These are phyloP conservation scores for Drosophila murphyi DNA, from an alignment of 1,140 invertebrate genomes.

Conservation along the genomic window DNA sequence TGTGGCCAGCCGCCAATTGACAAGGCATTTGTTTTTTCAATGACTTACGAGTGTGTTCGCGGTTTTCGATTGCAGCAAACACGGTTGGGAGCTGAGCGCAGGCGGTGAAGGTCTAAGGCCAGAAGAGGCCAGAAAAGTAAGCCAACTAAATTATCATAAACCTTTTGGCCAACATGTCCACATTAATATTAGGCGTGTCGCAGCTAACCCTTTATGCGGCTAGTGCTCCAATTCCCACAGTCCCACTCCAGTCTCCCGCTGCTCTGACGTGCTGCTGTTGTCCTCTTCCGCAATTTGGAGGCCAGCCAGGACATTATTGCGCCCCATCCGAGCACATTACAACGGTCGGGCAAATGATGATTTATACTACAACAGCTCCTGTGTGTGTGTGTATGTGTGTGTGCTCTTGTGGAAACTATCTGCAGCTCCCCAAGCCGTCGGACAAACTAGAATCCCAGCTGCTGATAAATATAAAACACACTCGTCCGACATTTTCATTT, in stretches of 20 bases:
- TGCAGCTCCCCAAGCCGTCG: constrained; percentile 16
- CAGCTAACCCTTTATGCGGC: neutral
- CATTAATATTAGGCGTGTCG: constrained; percentile 17
- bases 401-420: no score
- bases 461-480: constrained; percentile 28
- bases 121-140: no score
- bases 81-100: neutral
- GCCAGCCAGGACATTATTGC: constrained; percentile 50
- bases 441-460: neutral
- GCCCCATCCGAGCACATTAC: constrained; percentile 46
- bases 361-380: constrained; percentile 48
- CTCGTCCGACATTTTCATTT: constrained; percentile 20
- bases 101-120: neutral
- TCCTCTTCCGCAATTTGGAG: neutral
- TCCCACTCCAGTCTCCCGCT: neutral
- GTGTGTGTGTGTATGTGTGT: no score
- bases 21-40: constrained; percentile 69
- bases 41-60: constrained; percentile 61
- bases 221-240: constrained; percentile 27
- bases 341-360: constrained; percentile 61
- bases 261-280: neutral
- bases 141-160: constrained; percentile 36
- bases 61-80: neutral
- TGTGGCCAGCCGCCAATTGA: constrained; percentile 75
- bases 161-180: constrained; percentile 19